phyloP scores from a whole-genome alignment of 2,888 invertebrate genomes.

The Cepaea hortensis region DNA sequence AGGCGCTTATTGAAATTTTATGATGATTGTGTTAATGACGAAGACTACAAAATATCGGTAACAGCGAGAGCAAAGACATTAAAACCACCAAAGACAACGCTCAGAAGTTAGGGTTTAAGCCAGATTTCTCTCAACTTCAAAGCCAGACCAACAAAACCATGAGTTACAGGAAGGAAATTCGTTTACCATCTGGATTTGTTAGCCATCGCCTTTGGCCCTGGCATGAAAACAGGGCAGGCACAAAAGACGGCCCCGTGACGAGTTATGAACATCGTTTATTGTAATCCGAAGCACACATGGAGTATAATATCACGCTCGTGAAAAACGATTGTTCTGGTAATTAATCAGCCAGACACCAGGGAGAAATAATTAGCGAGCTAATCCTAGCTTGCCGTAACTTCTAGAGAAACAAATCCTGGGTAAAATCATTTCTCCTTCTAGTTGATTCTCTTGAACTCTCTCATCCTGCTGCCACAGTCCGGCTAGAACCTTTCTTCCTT shows the following conservation, averaged over 20 bases:
- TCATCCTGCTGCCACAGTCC: not conserved
- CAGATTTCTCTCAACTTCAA: not conserved
- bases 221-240: not conserved
- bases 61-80: not conserved
- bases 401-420: not conserved
- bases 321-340: conserved; percentile 26
- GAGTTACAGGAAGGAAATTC: conserved; percentile 4
- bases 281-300: conserved; percentile 7
- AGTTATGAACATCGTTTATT: conserved; percentile 23
- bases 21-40: not conserved
- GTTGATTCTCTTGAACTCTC: not conserved
- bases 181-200: conserved; percentile 30
- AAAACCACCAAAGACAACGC: not conserved
- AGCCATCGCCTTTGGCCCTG: not conserved
- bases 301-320: not conserved
- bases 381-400: conserved; percentile 22
- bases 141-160: not conserved
- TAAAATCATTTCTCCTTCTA: not conserved
- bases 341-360: conserved; percentile 32
- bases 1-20: not conserved
- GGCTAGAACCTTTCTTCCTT: not conserved
- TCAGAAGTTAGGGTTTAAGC: not conserved
- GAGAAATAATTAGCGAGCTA: conserved; percentile 7
- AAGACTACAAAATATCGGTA: not conserved
- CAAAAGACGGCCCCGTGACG: conserved; percentile 6